Percentiles rank a stretch among this genome's conserved stretches.
Conservation (phyloP, 2,888 invertebrate species). For the Charanyca ferruginea region DNA sequence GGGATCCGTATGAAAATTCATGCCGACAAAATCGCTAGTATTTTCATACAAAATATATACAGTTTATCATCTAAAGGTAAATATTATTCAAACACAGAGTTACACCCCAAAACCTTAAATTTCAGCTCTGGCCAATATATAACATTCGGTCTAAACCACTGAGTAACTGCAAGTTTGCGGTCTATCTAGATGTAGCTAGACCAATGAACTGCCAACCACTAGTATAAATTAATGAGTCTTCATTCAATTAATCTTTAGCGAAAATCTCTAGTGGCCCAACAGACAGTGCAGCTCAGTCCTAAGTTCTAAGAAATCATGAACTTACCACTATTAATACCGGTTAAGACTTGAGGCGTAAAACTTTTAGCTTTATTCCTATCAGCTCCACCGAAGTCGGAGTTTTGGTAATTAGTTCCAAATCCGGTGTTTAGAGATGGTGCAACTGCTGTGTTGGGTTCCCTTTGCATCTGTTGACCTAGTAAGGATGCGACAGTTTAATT, state of each 20-base stretch:
- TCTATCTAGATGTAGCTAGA: constrained; percentile 14
- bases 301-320: constrained; percentile 27
- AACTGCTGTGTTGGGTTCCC: constrained; percentile 31
- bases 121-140: neutral
- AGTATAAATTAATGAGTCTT: constrained; percentile 32
- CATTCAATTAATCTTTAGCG: constrained; percentile 35
- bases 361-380: constrained; percentile 71
- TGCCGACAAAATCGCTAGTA: too few species aligned
- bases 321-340: constrained; percentile 61
- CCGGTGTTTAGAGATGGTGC: constrained; percentile 60
- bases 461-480: constrained; percentile 72
- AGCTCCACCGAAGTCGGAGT: constrained; percentile 73
- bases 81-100: too few species aligned
- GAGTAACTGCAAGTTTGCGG: neutral
- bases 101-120: too few species aligned
- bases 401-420: constrained; percentile 79
- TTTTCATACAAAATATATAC: too few species aligned
- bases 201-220: constrained; percentile 28
- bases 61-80: too few species aligned
- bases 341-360: constrained; percentile 59
- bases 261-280: constrained; percentile 6
- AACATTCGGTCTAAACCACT: neutral
- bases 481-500: neutral
- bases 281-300: neutral
- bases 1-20: too few species aligned